Percentiles rank a stretch among this genome's conserved stretches.
Evolutionary conservation across 2,888 invertebrate genomes (phyloP).

Genomic region (Brachyopa scutellaris): DNA sequence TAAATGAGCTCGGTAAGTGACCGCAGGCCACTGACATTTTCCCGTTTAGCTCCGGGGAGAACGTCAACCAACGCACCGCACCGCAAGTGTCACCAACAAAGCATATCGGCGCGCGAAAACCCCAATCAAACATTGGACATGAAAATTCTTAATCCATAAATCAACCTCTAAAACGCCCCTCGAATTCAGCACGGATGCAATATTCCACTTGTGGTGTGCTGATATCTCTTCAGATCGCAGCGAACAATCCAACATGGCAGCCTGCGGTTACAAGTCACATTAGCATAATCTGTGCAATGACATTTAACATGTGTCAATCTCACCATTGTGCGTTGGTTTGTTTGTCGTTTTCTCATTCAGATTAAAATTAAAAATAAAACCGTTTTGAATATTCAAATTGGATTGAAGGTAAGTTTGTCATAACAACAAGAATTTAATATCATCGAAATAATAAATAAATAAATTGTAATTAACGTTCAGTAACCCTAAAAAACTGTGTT

Average conservation of each 20-base stretch:
- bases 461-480: conserved; percentile 26
- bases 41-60: no score
- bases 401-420: neutral
- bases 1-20: conserved; percentile 31
- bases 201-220: conserved; percentile 4
- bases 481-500: conserved; percentile 26
- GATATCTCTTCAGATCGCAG: neutral
- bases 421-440: conserved; percentile 4
- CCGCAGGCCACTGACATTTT: conserved; percentile 41
- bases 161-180: conserved; percentile 20
- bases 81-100: conserved; percentile 5
- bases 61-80: no score
- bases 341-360: no score
- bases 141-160: conserved; percentile 46
- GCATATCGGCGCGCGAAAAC: conserved; percentile 5
- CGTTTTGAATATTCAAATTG: conserved; percentile 29
- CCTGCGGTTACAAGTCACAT: conserved; percentile 15
- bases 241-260: conserved; percentile 19
- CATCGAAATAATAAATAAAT: conserved; percentile 3
- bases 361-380: conserved; percentile 7
- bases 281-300: conserved; percentile 44
- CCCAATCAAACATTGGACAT: conserved; percentile 28
- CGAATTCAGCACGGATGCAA: conserved; percentile 44
- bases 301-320: conserved; percentile 44
- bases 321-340: neutral